Evolutionary conservation across 2,113 vertebrate genomes (phyloP).

Genomic region (Numida meleagris): DNA sequence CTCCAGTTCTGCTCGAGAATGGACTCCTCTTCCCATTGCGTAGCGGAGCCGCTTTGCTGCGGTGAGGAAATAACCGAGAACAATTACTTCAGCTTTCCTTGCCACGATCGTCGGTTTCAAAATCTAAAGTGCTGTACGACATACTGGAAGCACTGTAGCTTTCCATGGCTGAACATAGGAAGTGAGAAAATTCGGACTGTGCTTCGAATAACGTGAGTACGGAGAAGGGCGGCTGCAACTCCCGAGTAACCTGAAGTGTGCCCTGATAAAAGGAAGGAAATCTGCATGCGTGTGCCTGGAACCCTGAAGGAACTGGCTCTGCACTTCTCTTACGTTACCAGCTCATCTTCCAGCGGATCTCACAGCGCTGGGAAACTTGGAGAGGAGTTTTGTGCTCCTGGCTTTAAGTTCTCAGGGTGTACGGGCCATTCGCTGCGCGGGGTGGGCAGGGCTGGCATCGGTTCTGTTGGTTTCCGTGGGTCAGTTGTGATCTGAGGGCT

Average conservation of each 20-base stretch:
- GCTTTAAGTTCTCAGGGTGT: not conserved
- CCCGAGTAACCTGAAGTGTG: not conserved
- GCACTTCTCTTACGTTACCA: not conserved
- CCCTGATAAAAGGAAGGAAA: not conserved
- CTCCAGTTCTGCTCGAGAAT: not conserved
- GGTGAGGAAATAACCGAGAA: not conserved
- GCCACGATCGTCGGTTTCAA: not conserved
- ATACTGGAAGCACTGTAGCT: not conserved
- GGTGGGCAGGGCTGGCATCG: not conserved
- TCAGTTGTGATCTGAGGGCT: not conserved
- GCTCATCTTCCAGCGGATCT: not conserved
- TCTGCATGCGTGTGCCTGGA: not conserved
- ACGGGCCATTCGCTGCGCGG: not conserved
- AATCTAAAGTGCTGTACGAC: not conserved
- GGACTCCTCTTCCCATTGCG: rapidly evolving
- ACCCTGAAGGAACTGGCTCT: not conserved
- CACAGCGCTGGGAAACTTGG: not conserved
- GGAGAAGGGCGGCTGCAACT: not conserved
- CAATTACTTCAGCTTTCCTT: not conserved
- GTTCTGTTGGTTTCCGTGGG: not conserved
- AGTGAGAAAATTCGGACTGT: not conserved
- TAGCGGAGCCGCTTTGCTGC: not conserved
- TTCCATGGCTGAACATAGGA: not conserved
- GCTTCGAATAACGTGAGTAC: not conserved
- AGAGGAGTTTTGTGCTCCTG: not conserved